Percentiles rank a stretch among this genome's conserved stretches.
These are phyloP conservation scores for Dexiosoma caninum DNA, from an alignment of 2,888 invertebrate species.

Conservation along the genomic window DNA sequence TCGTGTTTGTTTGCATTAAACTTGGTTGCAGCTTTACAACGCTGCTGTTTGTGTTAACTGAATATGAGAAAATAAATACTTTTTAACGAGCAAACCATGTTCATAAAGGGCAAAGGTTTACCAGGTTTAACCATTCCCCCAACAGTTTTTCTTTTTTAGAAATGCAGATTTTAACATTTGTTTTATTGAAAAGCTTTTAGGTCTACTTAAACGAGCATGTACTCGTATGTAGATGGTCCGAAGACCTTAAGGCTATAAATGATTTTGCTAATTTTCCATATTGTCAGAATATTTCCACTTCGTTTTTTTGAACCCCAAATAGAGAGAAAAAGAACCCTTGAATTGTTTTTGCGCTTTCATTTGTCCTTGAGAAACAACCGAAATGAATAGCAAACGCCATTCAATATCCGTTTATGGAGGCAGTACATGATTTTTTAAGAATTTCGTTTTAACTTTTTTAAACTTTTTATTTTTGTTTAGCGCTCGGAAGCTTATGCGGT, in stretches of 20 bases:
- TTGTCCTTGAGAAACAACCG: slow-evolving; percentile 15
- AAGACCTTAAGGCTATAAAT: slow-evolving; percentile 62
- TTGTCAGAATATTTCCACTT: slow-evolving; percentile 14
- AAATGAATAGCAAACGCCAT: slow-evolving; percentile 8
- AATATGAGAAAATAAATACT: slow-evolving; percentile 55
- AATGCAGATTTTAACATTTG: slow-evolving; percentile 22
- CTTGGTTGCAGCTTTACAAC: not conserved
- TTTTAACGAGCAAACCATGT: slow-evolving; percentile 58
- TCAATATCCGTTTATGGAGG: slow-evolving; percentile 47
- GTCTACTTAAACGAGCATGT: slow-evolving; percentile 18
- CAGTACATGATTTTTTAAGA: slow-evolving; percentile 35
- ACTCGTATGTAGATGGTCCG: slow-evolving; percentile 41
- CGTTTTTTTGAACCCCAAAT: not conserved
- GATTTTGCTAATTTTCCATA: slow-evolving; percentile 63
- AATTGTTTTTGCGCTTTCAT: not conserved
- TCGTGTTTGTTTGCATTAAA: not conserved
- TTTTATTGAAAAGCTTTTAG: slow-evolving; percentile 41
- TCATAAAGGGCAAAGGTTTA: slow-evolving; percentile 44
- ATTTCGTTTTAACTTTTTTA: slow-evolving; percentile 28
- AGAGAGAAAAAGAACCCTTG: slow-evolving; percentile 33
- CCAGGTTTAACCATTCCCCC: not conserved
- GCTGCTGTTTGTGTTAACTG: slow-evolving; percentile 2
- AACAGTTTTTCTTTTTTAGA: not conserved
- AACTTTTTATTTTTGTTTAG: slow-evolving; percentile 51
- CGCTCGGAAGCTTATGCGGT: slow-evolving; percentile 56